A percentile compares a stretch with the other conserved stretches of the same genome.
These are phyloP conservation scores for Hoplodrina blanda DNA, from an alignment of 2,888 invertebrate species.

Conservation along the genomic window DNA sequence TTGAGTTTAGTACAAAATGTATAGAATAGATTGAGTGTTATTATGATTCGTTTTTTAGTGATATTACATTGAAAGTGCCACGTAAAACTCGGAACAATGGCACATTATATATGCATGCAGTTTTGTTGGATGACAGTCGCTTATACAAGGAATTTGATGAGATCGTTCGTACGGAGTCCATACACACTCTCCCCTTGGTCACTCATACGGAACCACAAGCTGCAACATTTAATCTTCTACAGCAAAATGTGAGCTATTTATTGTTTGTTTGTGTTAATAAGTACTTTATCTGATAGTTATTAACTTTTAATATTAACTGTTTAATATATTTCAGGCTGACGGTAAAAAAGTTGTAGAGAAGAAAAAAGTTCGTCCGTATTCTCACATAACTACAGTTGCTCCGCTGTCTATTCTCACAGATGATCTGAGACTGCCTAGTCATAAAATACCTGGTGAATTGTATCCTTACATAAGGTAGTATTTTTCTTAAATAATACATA, in stretches of 20 bases:
- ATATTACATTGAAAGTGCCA: slow-evolving; percentile 93
- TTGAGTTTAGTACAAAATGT: neutral
- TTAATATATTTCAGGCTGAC: slow-evolving; percentile 71
- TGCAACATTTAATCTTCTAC: slow-evolving; percentile 93
- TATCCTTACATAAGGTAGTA: slow-evolving; percentile 90
- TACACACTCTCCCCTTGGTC: slow-evolving; percentile 93
- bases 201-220: slow-evolving; percentile 94
- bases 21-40: neutral
- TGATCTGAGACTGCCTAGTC: slow-evolving; percentile 91
- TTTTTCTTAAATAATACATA: neutral
- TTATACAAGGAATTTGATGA: slow-evolving; percentile 90
- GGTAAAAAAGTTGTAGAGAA: slow-evolving; percentile 59
- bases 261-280: neutral
- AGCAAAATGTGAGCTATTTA: slow-evolving; percentile 79
- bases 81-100: slow-evolving; percentile 95
- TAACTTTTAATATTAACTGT: slow-evolving; percentile 19
- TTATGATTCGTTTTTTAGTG: slow-evolving; percentile 83
- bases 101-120: slow-evolving; percentile 94
- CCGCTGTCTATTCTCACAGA: slow-evolving; percentile 95
- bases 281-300: neutral
- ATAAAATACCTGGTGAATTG: slow-evolving; percentile 93
- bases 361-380: slow-evolving; percentile 89
- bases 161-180: slow-evolving; percentile 90
- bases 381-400: slow-evolving; percentile 94
- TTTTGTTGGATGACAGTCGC: slow-evolving; percentile 90